Base-by-base conservation (phyloP, 1,140 invertebrate species). In the Leucophenga varia region DNA sequence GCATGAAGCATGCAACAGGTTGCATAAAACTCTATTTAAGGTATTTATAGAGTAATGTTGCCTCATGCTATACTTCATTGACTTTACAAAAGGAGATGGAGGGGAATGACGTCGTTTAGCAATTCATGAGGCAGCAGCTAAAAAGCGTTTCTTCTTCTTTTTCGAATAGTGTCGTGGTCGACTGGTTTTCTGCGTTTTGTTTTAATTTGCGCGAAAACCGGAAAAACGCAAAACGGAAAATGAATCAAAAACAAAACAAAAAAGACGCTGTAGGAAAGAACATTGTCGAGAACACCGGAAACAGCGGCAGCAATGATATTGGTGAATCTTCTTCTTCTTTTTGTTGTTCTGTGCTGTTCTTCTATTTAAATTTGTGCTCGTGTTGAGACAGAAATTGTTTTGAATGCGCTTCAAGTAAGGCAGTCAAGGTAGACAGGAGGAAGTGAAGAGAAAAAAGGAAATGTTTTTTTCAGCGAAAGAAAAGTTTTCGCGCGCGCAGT, bases 251-350 rank as follows among this genome's bases (percentile, higher is more conserved):
- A 10, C 10, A 10, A 45, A 22, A 40, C 40, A 18, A 25, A 25
- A 10, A 25, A 25, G 22, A 25, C 5, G 22, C 22, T n/a, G n/a
- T n/a, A n/a, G n/a, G n/a, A n/a, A n/a, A n/a, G n/a, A n/a, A n/a
- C n/a, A n/a, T n/a, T n/a, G n/a, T n/a, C n/a, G n/a, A n/a, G n/a
- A n/a, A 25, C 30, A 47, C 28, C 41, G 35, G 16, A 42, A 59
- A 59, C 61, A 58, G 55, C 61, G 56, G 53, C 61, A 55, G 55
- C 61, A 67, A 65, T 65, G 61, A 65, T 65, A 65, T 6, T 28
- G 6, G 25, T 28, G 12, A 28, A 13, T 10, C 9, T 16, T 12
- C 9, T 20, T 41, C 30, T 41, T 7, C 6, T 12, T 28, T 21
- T 41, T 43, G 41, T n/a, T 9, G 34, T 6, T 35, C 6, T 13